phyloP scores from a whole-genome alignment of 2,113 vertebrate species.

The Hoplias malabaricus region DNA sequence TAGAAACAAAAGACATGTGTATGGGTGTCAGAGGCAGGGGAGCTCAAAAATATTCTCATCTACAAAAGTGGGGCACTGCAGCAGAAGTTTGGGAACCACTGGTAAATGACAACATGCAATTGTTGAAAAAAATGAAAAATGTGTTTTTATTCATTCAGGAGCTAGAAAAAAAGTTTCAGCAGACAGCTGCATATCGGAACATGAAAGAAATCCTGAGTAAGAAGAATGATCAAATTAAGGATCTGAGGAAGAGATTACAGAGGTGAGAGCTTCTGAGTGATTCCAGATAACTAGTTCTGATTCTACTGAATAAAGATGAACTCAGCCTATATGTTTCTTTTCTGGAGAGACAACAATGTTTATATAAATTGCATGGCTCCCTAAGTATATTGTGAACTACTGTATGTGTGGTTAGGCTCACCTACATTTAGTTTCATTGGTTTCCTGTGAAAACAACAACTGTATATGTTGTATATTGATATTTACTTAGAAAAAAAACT shows the following conservation, averaged over 20 bases:
- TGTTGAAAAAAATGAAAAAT: too few relatives aligned
- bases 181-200: slow-evolving; percentile 92
- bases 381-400: too few relatives aligned
- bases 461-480: neutral
- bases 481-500: neutral
- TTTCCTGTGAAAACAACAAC: neutral
- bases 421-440: neutral
- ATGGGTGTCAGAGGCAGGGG: too few relatives aligned
- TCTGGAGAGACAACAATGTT: too few relatives aligned
- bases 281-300: neutral
- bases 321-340: too few relatives aligned
- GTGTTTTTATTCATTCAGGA: slow-evolving; percentile 72
- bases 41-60: too few relatives aligned
- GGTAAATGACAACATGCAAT: too few relatives aligned
- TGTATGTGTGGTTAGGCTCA: neutral
- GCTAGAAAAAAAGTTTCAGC: slow-evolving; percentile 95
- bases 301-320: too few relatives aligned
- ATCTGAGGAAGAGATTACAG: slow-evolving; percentile 84
- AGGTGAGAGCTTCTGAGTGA: slow-evolving; percentile 71
- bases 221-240: slow-evolving; percentile 96
- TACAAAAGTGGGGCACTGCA: too few relatives aligned
- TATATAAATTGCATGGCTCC: too few relatives aligned
- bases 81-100: too few relatives aligned
- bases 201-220: slow-evolving; percentile 96
- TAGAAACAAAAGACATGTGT: too few relatives aligned